These are phyloP conservation scores for Spatulosminthurus flaviceps DNA, from an alignment of 2,888 invertebrate species.

Conservation along the genomic window DNA sequence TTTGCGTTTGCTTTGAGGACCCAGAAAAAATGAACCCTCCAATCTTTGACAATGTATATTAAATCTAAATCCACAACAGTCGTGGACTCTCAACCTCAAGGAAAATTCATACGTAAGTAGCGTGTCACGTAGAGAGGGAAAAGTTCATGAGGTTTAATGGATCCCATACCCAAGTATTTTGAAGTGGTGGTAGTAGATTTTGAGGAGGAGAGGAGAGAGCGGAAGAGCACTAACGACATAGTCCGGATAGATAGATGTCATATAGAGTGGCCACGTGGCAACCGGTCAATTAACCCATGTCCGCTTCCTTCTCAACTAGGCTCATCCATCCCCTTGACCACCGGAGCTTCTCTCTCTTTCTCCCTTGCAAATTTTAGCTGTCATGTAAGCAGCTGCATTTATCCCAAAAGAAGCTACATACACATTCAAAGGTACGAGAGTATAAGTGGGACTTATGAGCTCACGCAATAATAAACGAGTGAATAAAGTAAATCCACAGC, in stretches of 20 bases:
- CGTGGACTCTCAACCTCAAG: no score
- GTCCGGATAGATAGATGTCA: constrained; percentile 29
- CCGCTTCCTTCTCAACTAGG: constrained; percentile 27
- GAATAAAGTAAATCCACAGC: background rate
- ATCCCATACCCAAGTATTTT: background rate
- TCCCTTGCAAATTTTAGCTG: background rate
- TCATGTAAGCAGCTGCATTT: background rate
- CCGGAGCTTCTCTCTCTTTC: constrained; percentile 38
- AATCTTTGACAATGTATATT: no score
- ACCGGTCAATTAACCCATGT: constrained; percentile 43
- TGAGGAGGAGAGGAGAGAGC: background rate
- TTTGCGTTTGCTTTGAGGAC: no score
- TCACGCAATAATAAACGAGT: background rate
- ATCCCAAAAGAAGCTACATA: no score
- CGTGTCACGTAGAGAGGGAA: background rate
- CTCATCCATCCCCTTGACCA: constrained; percentile 38
- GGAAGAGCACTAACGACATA: constrained; percentile 36
- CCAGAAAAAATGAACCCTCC: no score
- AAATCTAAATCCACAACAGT: no score
- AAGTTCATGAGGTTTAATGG: constrained; percentile 19
- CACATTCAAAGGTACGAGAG: no score
- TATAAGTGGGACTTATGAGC: background rate
- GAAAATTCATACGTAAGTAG: background rate
- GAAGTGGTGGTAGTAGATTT: background rate
- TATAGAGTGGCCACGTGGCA: constrained; percentile 40